Percentiles rank a stretch among this genome's conserved stretches.
Conservation (phyloP, 2,888 invertebrate genomes). For the Drosophila mayaguana region DNA sequence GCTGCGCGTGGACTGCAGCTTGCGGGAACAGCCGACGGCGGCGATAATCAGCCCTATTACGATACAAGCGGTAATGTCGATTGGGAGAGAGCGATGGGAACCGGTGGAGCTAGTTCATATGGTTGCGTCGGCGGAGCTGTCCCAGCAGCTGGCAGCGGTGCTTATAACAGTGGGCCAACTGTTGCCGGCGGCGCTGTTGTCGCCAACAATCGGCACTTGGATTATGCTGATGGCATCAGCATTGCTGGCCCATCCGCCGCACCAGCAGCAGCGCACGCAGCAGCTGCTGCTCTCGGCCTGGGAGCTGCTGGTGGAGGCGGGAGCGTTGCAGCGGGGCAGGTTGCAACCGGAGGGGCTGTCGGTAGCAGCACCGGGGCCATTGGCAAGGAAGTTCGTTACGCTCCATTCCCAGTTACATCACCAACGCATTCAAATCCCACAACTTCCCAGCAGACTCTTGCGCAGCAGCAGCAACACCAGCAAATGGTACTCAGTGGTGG, state of each 20-base stretch:
- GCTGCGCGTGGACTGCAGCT: slow-evolving; percentile 77
- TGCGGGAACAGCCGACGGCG: slow-evolving; percentile 76
- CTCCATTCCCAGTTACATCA: slow-evolving; percentile 86
- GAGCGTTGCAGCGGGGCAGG: slow-evolving; percentile 21
- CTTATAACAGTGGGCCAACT: slow-evolving; percentile 80
- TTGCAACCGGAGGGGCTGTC: slow-evolving; percentile 33
- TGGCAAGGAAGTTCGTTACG: slow-evolving; percentile 87
- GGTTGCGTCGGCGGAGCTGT: slow-evolving; percentile 82
- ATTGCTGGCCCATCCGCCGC: slow-evolving; percentile 82
- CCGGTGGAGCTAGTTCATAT: slow-evolving; percentile 84
- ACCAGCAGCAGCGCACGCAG: slow-evolving; percentile 65
- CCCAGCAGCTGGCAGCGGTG: slow-evolving; percentile 77
- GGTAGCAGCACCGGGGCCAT: slow-evolving; percentile 83
- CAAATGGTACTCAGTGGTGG: slow-evolving; percentile 50
- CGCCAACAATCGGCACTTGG: slow-evolving; percentile 80
- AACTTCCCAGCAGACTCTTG: slow-evolving; percentile 83
- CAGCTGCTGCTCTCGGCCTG: slow-evolving; percentile 69
- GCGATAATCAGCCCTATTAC: slow-evolving; percentile 84
- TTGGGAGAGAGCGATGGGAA: slow-evolving; percentile 84
- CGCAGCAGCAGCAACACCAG: slow-evolving; percentile 51
- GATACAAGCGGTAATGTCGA: slow-evolving; percentile 84
- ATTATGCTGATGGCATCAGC: slow-evolving; percentile 83
- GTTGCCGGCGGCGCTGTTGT: slow-evolving; percentile 75
- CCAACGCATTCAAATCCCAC: slow-evolving; percentile 86
- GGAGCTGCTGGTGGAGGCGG: slow-evolving; percentile 65